phyloP scores from a whole-genome alignment of 1,140 invertebrate genomes.

The Chironomus striatipennis region DNA sequence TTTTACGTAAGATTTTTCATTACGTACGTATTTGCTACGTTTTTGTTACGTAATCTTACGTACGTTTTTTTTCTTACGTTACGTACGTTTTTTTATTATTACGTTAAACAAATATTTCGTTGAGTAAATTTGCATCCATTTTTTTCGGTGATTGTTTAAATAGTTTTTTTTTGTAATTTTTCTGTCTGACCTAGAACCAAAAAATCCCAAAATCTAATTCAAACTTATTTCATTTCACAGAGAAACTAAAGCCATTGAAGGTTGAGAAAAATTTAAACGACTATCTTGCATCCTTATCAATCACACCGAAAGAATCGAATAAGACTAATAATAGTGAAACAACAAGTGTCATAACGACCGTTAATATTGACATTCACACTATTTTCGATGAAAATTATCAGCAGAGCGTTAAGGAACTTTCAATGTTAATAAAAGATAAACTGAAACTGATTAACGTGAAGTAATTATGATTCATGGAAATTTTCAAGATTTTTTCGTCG shows the following conservation, averaged over 20 bases:
- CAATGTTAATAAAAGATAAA: constrained; percentile 38
- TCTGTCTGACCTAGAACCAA: too few relatives aligned
- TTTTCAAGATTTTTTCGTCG: too few relatives aligned
- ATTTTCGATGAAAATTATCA: constrained; percentile 39
- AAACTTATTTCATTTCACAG: constrained; percentile 28
- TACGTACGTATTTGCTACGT: too few relatives aligned
- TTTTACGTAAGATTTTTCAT: too few relatives aligned
- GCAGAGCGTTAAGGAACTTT: constrained; percentile 36
- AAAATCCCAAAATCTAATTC: not conserved
- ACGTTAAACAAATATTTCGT: too few relatives aligned
- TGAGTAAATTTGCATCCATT: too few relatives aligned
- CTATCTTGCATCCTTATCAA: constrained; percentile 38
- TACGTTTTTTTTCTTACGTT: too few relatives aligned
- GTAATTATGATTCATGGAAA: not conserved
- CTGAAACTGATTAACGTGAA: constrained; percentile 34
- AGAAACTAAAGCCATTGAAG: constrained; percentile 34
- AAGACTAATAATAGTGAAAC: not conserved
- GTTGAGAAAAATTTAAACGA: constrained; percentile 35
- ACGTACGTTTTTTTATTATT: too few relatives aligned
- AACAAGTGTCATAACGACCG: constrained; percentile 31
- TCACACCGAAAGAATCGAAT: constrained; percentile 33
- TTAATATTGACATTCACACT: constrained; percentile 36
- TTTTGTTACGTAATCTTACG: too few relatives aligned
- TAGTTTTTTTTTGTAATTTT: too few relatives aligned
- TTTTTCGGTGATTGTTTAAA: too few relatives aligned